Evolutionary conservation across 2,797 vertebrate genomes (phyloP), one percentile per base, ranked within the genome.

Genomic region (Emydoidea blandingii): DNA sequence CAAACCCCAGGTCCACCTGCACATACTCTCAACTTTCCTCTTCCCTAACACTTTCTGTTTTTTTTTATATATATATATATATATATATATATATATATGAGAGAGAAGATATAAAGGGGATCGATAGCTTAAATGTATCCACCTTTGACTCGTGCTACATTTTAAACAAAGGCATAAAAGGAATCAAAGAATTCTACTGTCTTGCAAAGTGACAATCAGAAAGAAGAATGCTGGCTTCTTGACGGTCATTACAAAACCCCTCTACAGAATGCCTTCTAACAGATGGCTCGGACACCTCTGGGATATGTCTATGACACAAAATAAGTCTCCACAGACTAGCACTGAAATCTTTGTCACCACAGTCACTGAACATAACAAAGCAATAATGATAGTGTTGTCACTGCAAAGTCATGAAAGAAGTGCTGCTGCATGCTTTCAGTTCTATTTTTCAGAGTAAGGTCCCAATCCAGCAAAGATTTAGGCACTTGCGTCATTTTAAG

Each of bases 321-420:
- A 87, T 57, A 37, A 21, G 31, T 52, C 88, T 95, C 85, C 62
- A 21, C 31, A 92, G 76, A 92, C 47, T 54, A 85, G n/a, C 53
- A 44, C 41, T 85, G 57, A 96, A 96, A 96, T 86, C 41, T 94
- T 82, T 94, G 87, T 74, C 72, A 79, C 65, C 62, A 56, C 50
- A 91, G 56, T 91, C 88, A 89, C 76, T 88, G 87, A 91, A n/a
- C 84, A 72, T 88, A 93, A 88, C 76, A 89, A 94, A 96, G 81
- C 53, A 92, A 88, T 93, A 93, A 97, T 83, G 78, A 86, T 47
- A 94, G 6, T 72, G 29, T 86, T 25, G 50, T 56, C 89, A 88
- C 31, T 53, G 81, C 16, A 59, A 92, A 94, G 54, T 54, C 15
- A 85, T 80, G 62, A 93, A 95, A 94, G 37, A 85, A 95, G 78